Conservation (phyloP, 37 sponge, comb jelly and placozoan genomes). For the Halisarca cf. caerulea region DNA sequence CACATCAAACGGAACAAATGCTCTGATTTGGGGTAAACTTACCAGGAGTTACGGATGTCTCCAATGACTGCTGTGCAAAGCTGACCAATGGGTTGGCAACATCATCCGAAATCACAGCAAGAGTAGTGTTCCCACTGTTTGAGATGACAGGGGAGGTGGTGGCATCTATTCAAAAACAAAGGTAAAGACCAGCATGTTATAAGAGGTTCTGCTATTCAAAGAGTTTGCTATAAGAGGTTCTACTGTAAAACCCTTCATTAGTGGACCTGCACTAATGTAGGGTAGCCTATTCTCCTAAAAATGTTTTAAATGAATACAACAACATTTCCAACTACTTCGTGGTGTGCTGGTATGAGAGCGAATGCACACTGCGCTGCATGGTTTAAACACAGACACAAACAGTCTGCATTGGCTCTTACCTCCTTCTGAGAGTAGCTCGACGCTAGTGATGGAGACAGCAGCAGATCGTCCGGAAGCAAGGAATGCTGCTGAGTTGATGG, state of each 20-base stretch:
- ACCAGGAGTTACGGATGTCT: slow-evolving; percentile 59
- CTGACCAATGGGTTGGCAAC: slow-evolving; percentile 59
- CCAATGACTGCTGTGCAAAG: slow-evolving; percentile 48
- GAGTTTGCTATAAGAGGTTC: too few species aligned
- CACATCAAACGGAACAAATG: neutral
- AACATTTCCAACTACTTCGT: too few species aligned
- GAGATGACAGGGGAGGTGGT: slow-evolving; percentile 31
- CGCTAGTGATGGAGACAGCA: slow-evolving; percentile 49
- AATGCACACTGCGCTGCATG: too few species aligned
- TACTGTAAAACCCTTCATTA: too few species aligned
- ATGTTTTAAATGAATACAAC: too few species aligned
- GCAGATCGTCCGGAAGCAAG: slow-evolving; percentile 44
- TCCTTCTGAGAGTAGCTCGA: neutral
- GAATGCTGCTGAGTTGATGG: slow-evolving; percentile 41
- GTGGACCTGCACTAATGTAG: too few species aligned
- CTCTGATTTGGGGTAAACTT: too few species aligned
- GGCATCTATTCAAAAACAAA: neutral
- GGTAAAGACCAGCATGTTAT: too few species aligned
- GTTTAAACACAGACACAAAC: too few species aligned
- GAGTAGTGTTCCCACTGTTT: neutral
- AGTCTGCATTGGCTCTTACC: neutral
- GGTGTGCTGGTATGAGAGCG: too few species aligned
- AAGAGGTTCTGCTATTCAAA: too few species aligned
- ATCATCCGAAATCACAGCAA: slow-evolving; percentile 10
- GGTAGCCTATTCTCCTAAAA: too few species aligned